A percentile compares a stretch with the other conserved stretches of the same genome.
Conservation (phyloP, 2,797 vertebrate species). For the Sebastes melanostomus region DNA sequence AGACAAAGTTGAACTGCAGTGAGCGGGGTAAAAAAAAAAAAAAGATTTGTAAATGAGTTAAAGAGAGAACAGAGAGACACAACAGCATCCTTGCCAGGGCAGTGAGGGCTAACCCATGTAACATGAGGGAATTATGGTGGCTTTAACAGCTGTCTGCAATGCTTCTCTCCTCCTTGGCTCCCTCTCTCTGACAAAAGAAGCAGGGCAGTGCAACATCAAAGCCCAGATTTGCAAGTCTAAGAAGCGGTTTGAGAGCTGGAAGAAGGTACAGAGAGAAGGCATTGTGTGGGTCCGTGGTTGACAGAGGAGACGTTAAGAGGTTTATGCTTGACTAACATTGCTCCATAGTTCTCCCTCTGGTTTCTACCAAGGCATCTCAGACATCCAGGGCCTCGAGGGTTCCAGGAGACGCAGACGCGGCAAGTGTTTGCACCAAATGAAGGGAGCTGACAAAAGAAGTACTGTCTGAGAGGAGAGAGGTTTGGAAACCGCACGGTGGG, state of each 20-base stretch:
- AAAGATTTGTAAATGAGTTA: slow-evolving; percentile 32
- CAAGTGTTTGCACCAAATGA: slow-evolving; percentile 63
- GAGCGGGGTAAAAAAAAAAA: slow-evolving; percentile 18
- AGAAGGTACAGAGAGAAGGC: slow-evolving; percentile 72
- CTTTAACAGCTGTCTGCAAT: slow-evolving; percentile 74
- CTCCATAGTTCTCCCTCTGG: slow-evolving; percentile 65
- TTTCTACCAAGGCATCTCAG: slow-evolving; percentile 69
- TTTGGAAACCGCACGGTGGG: slow-evolving; percentile 53
- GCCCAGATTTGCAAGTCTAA: slow-evolving; percentile 78
- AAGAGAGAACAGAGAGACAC: slow-evolving; percentile 55
- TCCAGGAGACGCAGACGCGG: slow-evolving; percentile 57
- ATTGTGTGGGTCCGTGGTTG: slow-evolving; percentile 70
- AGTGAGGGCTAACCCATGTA: slow-evolving; percentile 67
- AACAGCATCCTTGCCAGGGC: slow-evolving; percentile 63
- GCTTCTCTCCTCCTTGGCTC: slow-evolving; percentile 58
- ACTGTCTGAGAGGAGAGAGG: slow-evolving; percentile 57
- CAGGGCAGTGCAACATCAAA: slow-evolving; percentile 73
- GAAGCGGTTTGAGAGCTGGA: slow-evolving; percentile 71
- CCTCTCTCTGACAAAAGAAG: slow-evolving; percentile 68
- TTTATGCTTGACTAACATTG: slow-evolving; percentile 72
- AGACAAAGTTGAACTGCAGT: slow-evolving; percentile 41
- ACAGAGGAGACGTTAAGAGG: slow-evolving; percentile 71
- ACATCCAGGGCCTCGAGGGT: slow-evolving; percentile 60
- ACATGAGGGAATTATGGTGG: slow-evolving; percentile 71
- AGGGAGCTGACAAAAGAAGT: slow-evolving; percentile 59